phyloP scores from a whole-genome alignment of 2,888 invertebrate species.

The Eudiplozoon nipponicum region DNA sequence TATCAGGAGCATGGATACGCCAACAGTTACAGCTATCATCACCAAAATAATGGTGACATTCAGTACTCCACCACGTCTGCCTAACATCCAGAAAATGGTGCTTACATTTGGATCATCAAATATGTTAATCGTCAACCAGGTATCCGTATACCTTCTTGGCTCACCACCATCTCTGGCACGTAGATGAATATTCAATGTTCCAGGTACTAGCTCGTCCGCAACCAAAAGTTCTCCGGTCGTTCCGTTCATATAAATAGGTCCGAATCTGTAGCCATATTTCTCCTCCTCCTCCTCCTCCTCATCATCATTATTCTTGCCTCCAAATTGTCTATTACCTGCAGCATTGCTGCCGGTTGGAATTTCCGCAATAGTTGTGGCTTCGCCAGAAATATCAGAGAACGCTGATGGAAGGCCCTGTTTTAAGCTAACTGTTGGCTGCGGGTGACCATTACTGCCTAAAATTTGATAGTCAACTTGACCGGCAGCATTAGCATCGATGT shows the following conservation, averaged over 20 bases:
- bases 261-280: neutral
- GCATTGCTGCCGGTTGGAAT: too few relatives aligned
- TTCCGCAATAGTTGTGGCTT: too few relatives aligned
- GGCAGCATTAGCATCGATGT: too few relatives aligned
- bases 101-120: neutral
- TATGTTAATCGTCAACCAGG: neutral
- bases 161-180: neutral
- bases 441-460: too few relatives aligned
- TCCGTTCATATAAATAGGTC: neutral
- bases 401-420: too few relatives aligned
- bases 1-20: neutral
- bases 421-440: too few relatives aligned
- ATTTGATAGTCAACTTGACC: too few relatives aligned
- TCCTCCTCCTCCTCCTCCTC: neutral
- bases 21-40: neutral
- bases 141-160: neutral
- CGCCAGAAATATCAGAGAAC: too few relatives aligned
- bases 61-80: too few relatives aligned
- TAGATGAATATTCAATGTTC: slow-evolving; percentile 1
- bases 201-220: neutral
- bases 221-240: neutral
- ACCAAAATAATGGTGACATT: slow-evolving; percentile 3
- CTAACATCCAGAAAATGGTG: neutral
- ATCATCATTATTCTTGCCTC: neutral
- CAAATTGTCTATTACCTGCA: too few relatives aligned